phyloP scores from a whole-genome alignment of 1,140 invertebrate species.

The Danaus plexippus region DNA sequence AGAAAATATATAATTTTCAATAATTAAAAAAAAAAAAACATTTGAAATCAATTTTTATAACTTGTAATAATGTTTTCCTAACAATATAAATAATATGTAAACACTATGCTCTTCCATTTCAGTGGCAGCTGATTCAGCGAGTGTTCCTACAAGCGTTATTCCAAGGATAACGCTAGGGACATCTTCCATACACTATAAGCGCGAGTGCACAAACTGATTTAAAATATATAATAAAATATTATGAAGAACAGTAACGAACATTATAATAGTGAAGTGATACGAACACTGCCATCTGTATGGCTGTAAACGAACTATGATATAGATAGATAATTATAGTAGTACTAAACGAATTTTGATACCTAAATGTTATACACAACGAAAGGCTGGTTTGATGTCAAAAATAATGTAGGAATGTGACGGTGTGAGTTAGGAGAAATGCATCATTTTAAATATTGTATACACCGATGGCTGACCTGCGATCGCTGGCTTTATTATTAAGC shows the following conservation, averaged over 20 bases:
- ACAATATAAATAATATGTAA: not conserved
- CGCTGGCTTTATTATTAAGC: too few relatives aligned
- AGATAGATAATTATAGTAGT: too few relatives aligned
- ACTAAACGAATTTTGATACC: too few relatives aligned
- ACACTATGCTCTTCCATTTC: slow-evolving; percentile 23
- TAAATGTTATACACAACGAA: too few relatives aligned
- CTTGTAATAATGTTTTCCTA: too few relatives aligned
- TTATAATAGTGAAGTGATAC: slow-evolving; percentile 14
- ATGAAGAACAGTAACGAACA: slow-evolving; percentile 1
- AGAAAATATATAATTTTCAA: not conserved
- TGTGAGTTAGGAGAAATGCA: too few relatives aligned
- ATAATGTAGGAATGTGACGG: too few relatives aligned
- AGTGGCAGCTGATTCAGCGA: slow-evolving; percentile 71
- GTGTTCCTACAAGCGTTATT: slow-evolving; percentile 65
- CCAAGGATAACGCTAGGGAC: slow-evolving; percentile 64
- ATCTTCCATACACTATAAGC: slow-evolving; percentile 62
- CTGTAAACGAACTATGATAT: not conserved
- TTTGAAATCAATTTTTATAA: too few relatives aligned
- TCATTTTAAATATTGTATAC: too few relatives aligned
- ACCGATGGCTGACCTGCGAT: too few relatives aligned
- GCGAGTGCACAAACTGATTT: slow-evolving; percentile 15
- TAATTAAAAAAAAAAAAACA: too few relatives aligned
- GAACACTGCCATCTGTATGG: slow-evolving; percentile 3
- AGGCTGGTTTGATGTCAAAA: too few relatives aligned
- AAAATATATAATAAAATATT: slow-evolving; percentile 13